Conservation (phyloP, 2,113 vertebrate genomes). For the Micronycteris hirsuta region DNA sequence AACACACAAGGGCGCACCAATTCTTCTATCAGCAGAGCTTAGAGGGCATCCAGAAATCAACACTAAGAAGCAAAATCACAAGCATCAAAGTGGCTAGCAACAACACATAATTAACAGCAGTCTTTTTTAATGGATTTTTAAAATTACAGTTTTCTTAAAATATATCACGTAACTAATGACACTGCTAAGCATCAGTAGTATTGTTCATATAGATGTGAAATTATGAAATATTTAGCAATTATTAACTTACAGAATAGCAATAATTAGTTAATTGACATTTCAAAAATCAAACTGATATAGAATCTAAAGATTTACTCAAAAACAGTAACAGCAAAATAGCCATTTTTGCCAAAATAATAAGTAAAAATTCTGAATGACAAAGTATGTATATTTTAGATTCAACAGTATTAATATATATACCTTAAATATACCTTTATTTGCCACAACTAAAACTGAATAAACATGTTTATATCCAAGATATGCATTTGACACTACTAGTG, state of each 20-base stretch:
- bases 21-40: conserved; percentile 43
- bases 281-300: conserved; percentile 36
- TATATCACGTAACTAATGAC: conserved; percentile 32
- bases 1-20: conserved; percentile 6
- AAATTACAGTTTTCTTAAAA: conserved; percentile 70
- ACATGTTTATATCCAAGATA: conserved; percentile 49
- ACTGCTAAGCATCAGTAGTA: conserved; percentile 44
- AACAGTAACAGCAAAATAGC: neutral
- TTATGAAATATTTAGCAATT: conserved; percentile 33
- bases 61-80: conserved; percentile 47
- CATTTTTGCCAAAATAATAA: conserved; percentile 44
- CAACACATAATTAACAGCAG: conserved; percentile 51
- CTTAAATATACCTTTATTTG: conserved; percentile 42
- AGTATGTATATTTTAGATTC: conserved; percentile 9
- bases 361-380: conserved; percentile 37
- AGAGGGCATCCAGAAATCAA: conserved; percentile 42
- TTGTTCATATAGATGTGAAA: conserved; percentile 29
- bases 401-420: conserved; percentile 26
- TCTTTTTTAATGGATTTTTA: conserved; percentile 44
- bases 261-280: conserved; percentile 39
- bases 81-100: conserved; percentile 28
- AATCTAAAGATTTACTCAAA: conserved; percentile 52
- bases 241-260: conserved; percentile 44
- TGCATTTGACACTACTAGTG: neutral
- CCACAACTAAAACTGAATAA: conserved; percentile 38